Percentiles rank a stretch among this genome's conserved stretches.
phyloP scores from a whole-genome alignment of 2,888 invertebrate species.

The Scaeva pyrastri region DNA sequence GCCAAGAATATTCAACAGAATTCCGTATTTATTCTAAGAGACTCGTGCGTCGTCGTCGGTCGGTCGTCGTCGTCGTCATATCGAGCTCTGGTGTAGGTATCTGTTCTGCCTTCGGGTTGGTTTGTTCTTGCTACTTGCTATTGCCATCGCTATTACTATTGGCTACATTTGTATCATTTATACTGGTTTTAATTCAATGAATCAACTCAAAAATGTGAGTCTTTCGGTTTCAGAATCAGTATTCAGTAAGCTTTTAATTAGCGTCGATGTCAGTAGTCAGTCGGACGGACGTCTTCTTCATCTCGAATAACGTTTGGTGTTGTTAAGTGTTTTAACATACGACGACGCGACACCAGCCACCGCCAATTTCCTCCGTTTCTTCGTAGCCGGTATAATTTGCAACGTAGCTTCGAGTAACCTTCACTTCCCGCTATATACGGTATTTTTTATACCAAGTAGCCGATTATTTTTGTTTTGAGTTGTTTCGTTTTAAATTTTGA shows the following conservation, averaged over 20 bases:
- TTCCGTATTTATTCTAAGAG: no score
- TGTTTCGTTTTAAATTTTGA: conserved; percentile 22
- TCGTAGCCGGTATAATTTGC: conserved; percentile 37
- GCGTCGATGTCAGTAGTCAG: conserved; percentile 20
- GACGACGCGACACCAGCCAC: no score
- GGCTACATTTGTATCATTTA: neutral
- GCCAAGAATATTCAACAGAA: neutral
- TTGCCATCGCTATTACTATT: neutral
- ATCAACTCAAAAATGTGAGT: conserved; percentile 20
- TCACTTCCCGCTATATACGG: conserved; percentile 21
- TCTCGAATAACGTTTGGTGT: neutral
- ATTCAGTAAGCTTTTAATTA: conserved; percentile 37
- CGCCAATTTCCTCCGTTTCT: neutral
- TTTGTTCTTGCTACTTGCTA: no score
- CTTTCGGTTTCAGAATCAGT: neutral
- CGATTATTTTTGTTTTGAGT: neutral
- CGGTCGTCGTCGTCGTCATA: no score
- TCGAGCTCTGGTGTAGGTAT: no score
- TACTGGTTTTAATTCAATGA: neutral
- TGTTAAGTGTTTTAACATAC: no score
- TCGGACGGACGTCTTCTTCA: neutral
- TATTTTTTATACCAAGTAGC: neutral
- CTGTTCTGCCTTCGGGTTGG: no score
- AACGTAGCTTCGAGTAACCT: conserved; percentile 29
- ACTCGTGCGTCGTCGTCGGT: no score